Evolutionary conservation across 2,113 vertebrate species (phyloP), one percentile per base, ranked within the genome.

Genomic region (Podiceps cristatus): DNA sequence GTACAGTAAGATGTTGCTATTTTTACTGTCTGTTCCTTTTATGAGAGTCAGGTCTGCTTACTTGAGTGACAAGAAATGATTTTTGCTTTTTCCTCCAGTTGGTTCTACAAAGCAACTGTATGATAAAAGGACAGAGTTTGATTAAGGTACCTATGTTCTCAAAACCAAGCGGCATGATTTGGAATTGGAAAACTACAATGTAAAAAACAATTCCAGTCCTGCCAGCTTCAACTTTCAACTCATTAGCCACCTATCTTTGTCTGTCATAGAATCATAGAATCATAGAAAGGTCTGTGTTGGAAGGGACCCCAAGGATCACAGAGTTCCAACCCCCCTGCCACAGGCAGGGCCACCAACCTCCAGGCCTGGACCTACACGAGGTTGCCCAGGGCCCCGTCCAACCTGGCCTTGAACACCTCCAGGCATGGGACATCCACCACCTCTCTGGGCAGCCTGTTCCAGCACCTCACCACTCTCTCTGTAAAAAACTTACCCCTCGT

Each of bases 1-100:
- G 18, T 35, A 63, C 44, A 71, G 56, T 28, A 89, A 94, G 27
- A 91, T 45, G 80, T 82, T 91, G 60, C 89, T 96, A 53, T 75
- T 96, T 96, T 96, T 90, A 75, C 35, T 56, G 18, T 49, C 64
- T 86, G 62, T 94, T 94, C 80, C 89, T 79, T 94, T 85, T 64
- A 52, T 37, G 31, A 59, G 56, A 85, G 58, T 52, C 84, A 90
- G 81, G 69, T 91, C 74, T 85, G 73, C 69, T 82, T 91, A 72
- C 64, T 60, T 76, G 60, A 92, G 55, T 67, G 72, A 71, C 45
- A 84, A 73, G 33, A 75, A 87, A 75, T 72, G 60, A 47, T 27
- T 87, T 82, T 93, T 52, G 18, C 35, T 60, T 94, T 74, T 91
- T 85, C 66, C 44, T 82, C 28, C 49, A 59, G 16, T 53, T 90